Conservation (phyloP, 35 echinoderm and acorn worm genomes). For the Diadema setosum region DNA sequence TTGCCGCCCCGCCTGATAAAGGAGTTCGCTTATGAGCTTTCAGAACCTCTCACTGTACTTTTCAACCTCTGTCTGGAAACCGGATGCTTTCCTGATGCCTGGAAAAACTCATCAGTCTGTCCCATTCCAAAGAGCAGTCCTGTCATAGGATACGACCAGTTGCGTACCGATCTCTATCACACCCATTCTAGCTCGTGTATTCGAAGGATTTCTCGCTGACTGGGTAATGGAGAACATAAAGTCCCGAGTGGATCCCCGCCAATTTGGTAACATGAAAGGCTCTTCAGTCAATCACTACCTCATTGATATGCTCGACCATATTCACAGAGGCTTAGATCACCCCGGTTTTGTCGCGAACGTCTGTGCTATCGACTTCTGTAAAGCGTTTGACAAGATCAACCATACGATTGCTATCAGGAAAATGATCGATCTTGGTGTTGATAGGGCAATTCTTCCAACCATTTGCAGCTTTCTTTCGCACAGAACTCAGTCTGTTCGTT, state of each 20-base stretch:
- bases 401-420: conserved; percentile 16
- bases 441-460: not conserved
- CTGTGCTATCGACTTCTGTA: not conserved
- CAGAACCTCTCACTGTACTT: not conserved
- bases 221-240: conserved; percentile 31
- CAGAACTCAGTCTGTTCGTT: not conserved
- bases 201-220: conserved; percentile 23
- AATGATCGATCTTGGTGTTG: conserved; percentile 1
- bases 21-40: conserved; percentile 22
- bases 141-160: not conserved
- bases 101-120: conserved; percentile 10
- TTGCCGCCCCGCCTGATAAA: not conserved
- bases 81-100: not conserved
- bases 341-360: not conserved
- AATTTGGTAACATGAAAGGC: conserved; percentile 36
- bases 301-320: conserved; percentile 26
- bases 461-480: conserved; percentile 29
- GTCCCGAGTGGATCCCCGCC: not conserved
- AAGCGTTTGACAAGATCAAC: conserved; percentile 37
- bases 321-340: not conserved
- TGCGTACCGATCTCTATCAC: conserved; percentile 42
- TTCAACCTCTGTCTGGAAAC: conserved; percentile 1
- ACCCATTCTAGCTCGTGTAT: not conserved
- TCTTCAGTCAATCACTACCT: conserved; percentile 24
- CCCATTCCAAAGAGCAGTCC: conserved; percentile 28